Base-by-base conservation (phyloP, 2,888 invertebrate species). In the Ferdinandea cuprea region DNA sequence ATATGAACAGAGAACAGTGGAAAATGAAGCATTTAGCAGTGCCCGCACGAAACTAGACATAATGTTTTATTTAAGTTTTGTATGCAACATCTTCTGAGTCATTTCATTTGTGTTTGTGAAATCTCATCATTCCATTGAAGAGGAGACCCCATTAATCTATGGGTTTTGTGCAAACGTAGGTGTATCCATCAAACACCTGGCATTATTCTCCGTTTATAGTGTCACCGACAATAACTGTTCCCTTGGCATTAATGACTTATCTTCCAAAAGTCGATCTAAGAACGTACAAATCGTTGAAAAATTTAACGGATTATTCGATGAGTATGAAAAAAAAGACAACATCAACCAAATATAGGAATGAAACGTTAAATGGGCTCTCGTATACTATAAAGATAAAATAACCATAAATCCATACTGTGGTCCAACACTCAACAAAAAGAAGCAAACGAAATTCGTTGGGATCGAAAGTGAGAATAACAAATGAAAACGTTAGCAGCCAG, bases 351-450 rank as follows among this genome's bases (percentile, higher is more conserved):
- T 69, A 59, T 72, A 76, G 59, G 63, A 81, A 65, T 81, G 65
- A 81, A 77, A 50, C 58, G 65, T 30, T 80, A 46, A 81, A 77
- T 76, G 71, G 65, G 58, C 37, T 69, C 69, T 65, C 50, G 58
- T 32, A n/a, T n/a, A 66, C 48, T 71, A 78, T 83, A 78, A 83
- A 83, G 78, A 83, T 83, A 78, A 83, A 68, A 77, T 46, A 77
- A 5, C 63, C 76, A 81, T 71, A 81, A 61, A 72, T 25, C 25
- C 17, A 74, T 56, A 68, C 52, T 42, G 42, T 56, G 69, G 61
- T 76, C 66, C 61, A 74, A 72, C 72, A 65, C 65, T 58, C 48
- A 42, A 48, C 35, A 40, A 65, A 9, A 13, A 13, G 1, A 35
- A n/a, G 21, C 19, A 1, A 13, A 9, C n/a, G 5, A 59, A 25